Percentiles rank a stretch among this genome's conserved stretches.
Evolutionary conservation across 2,888 invertebrate species (phyloP).

Genomic region (Camptogramma bilineatum): DNA sequence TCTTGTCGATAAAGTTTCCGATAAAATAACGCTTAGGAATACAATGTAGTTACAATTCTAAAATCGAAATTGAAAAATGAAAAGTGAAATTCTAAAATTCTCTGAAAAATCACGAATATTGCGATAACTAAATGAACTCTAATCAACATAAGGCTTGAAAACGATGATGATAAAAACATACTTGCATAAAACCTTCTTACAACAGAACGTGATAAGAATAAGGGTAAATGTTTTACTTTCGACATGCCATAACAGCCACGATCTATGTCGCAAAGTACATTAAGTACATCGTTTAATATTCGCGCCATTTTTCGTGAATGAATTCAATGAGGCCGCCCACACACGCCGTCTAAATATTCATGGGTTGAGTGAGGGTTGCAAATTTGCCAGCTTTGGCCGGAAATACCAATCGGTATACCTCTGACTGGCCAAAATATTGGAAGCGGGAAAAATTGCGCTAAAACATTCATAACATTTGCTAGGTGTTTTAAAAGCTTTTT

Average conservation of each 20-base stretch:
- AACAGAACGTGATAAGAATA: neutral
- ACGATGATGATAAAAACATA: no score
- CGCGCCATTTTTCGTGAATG: slow-evolving; percentile 52
- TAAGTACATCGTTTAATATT: slow-evolving; percentile 45
- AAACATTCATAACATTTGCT: no score
- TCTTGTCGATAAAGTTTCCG: no score
- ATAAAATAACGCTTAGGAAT: no score
- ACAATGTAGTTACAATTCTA: no score
- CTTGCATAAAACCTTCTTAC: no score
- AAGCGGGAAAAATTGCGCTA: neutral
- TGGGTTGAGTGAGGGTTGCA: slow-evolving; percentile 50
- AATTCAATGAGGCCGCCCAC: slow-evolving; percentile 55
- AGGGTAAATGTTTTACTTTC: neutral
- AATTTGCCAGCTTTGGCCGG: slow-evolving; percentile 10
- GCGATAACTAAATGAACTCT: no score
- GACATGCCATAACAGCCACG: neutral
- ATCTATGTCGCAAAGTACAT: neutral
- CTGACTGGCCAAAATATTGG: slow-evolving; percentile 1
- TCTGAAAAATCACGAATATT: no score
- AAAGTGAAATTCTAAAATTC: no score
- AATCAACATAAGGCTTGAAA: no score
- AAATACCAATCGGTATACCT: slow-evolving; percentile 1
- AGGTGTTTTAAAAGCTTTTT: no score
- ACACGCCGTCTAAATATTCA: slow-evolving; percentile 71
- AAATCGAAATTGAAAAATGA: no score